Conservation (phyloP, 1,140 invertebrate genomes). For the Anastrepha ludens region DNA sequence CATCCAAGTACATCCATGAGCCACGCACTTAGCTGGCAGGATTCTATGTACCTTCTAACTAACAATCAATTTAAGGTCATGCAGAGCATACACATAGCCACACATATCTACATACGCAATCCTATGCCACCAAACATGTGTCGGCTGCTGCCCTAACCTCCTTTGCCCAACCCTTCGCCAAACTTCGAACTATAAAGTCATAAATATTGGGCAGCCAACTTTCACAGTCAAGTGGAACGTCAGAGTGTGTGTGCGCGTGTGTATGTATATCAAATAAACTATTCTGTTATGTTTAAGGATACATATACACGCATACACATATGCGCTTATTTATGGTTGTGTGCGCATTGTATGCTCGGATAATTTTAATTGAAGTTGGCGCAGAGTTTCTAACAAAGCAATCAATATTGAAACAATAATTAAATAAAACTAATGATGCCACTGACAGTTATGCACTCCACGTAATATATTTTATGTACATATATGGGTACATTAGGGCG, state of each 20-base stretch:
- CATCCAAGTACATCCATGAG: neutral
- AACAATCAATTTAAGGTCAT: conserved; percentile 32
- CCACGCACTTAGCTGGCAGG: neutral
- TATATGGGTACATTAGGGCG: too few relatives aligned
- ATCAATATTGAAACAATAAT: conserved; percentile 71
- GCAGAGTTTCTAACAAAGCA: conserved; percentile 68
- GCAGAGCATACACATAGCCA: neutral
- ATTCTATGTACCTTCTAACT: neutral
- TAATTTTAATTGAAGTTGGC: conserved; percentile 69
- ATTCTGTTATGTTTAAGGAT: neutral
- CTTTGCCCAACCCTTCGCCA: conserved; percentile 41
- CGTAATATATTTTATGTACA: conserved; percentile 19
- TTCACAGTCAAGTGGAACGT: conserved; percentile 18
- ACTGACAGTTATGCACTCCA: conserved; percentile 63
- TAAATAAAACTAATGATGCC: conserved; percentile 73
- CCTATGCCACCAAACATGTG: neutral
- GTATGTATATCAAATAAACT: too few relatives aligned
- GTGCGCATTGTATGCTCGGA: conserved; percentile 51
- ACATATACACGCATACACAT: neutral
- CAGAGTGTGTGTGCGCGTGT: neutral
- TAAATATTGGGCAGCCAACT: conserved; percentile 39
- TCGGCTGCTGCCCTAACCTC: neutral
- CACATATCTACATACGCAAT: neutral
- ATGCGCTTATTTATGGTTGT: neutral
- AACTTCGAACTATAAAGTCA: conserved; percentile 1